These are phyloP conservation scores for Mythimna vitellina DNA, from an alignment of 2,888 invertebrate genomes.

Conservation along the genomic window DNA sequence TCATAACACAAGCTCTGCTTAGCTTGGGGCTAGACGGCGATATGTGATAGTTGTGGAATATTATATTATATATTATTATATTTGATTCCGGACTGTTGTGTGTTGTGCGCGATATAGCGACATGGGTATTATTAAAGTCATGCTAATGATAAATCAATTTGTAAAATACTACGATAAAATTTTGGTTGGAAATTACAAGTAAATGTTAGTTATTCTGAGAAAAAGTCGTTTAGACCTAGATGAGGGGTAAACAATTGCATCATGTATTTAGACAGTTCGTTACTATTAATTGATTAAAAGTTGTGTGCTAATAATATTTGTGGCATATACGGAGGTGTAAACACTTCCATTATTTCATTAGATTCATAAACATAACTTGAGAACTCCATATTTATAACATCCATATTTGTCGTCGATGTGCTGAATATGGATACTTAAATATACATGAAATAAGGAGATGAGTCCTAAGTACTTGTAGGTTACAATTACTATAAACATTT, in stretches of 20 bases:
- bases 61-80: too few relatives aligned
- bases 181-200: background rate
- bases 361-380: slow-evolving; percentile 12
- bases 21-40: too few relatives aligned
- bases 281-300: slow-evolving; percentile 68
- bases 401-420: background rate
- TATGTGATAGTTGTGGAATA: too few relatives aligned
- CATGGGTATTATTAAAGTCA: background rate
- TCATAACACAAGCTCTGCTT: too few relatives aligned
- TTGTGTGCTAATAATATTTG: slow-evolving; percentile 47
- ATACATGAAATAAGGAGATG: slow-evolving; percentile 9
- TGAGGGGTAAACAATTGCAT: slow-evolving; percentile 65
- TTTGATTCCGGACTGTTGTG: too few relatives aligned
- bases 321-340: slow-evolving; percentile 51
- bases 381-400: background rate
- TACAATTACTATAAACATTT: too few relatives aligned
- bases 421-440: background rate
- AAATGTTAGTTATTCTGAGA: slow-evolving; percentile 60
- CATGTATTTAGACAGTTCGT: slow-evolving; percentile 71
- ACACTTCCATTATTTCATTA: slow-evolving; percentile 19
- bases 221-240: slow-evolving; percentile 47
- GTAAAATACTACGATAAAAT: background rate
- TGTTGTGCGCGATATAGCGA: too few relatives aligned
- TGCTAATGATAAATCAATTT: background rate
- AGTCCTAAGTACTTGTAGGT: background rate